Evolutionary conservation across 2,113 vertebrate genomes (phyloP).

Genomic region (Sander vitreus): DNA sequence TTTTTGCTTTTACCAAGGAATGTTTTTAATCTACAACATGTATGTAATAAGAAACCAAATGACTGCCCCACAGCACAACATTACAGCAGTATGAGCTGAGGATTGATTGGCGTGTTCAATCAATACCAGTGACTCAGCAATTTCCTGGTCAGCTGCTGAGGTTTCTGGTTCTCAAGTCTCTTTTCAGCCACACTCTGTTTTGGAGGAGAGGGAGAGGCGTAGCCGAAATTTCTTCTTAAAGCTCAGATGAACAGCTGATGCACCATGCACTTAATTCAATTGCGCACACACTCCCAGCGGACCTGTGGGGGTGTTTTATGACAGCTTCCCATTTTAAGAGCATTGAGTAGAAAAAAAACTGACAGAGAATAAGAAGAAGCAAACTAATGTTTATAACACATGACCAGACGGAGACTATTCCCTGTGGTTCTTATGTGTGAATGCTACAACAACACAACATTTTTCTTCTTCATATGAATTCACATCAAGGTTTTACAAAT

Average conservation of each 20-base stretch:
- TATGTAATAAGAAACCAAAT: not conserved
- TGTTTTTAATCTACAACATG: not conserved
- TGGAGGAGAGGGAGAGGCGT: conserved; percentile 35
- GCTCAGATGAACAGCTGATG: conserved; percentile 79
- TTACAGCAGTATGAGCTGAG: not conserved
- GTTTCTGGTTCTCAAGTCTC: conserved; percentile 1
- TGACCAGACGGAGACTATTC: not conserved
- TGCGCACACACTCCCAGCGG: conserved; percentile 58
- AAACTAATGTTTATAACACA: not conserved
- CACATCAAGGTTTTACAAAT: not conserved
- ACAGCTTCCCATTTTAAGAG: conserved; percentile 23
- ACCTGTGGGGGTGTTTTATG: conserved; percentile 23
- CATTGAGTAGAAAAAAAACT: not conserved
- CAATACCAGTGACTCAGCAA: conserved; percentile 48
- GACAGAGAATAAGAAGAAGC: not conserved
- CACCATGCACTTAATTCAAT: conserved; percentile 70
- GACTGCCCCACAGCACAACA: not conserved
- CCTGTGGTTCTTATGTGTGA: not conserved
- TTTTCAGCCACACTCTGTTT: not conserved
- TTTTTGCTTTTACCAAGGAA: not conserved
- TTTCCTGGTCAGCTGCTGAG: conserved; percentile 44
- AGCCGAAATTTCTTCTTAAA: conserved; percentile 73
- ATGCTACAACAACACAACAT: not conserved
- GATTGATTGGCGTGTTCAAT: conserved; percentile 34
- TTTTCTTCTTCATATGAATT: not conserved